phyloP scores from a whole-genome alignment of 2,888 invertebrate species.

The Campaea margaritaria region DNA sequence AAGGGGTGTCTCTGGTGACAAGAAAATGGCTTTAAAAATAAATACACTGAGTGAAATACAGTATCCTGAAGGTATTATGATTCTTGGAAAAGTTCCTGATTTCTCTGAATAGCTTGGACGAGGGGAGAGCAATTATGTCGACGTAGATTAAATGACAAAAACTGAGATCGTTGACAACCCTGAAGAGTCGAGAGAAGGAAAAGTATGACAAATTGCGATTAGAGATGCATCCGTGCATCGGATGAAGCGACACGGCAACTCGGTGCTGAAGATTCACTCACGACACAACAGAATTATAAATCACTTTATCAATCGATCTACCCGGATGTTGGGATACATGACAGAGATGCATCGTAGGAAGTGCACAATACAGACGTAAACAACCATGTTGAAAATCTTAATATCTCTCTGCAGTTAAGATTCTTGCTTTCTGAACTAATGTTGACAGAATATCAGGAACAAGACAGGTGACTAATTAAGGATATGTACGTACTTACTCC shows the following conservation, averaged over 20 bases:
- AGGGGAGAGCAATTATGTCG: slow-evolving; percentile 42
- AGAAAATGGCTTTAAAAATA: slow-evolving; percentile 41
- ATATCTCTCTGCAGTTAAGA: slow-evolving; percentile 3
- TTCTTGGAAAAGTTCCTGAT: slow-evolving; percentile 29
- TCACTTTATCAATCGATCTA: slow-evolving; percentile 50
- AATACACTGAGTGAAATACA: slow-evolving; percentile 46
- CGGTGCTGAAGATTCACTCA: slow-evolving; percentile 39
- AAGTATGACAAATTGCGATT: slow-evolving; percentile 74
- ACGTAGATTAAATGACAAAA: slow-evolving; percentile 37
- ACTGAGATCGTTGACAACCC: slow-evolving; percentile 46
- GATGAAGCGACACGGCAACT: slow-evolving; percentile 42
- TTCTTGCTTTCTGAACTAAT: background rate
- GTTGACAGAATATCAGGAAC: background rate
- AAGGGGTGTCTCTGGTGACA: slow-evolving; percentile 49
- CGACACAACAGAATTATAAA: slow-evolving; percentile 54
- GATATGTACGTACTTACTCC: too few relatives aligned
- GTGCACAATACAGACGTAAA: slow-evolving; percentile 34
- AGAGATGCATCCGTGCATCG: slow-evolving; percentile 50
- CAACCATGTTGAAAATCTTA: slow-evolving; percentile 7
- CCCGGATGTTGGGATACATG: slow-evolving; percentile 43
- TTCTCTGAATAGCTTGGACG: slow-evolving; percentile 22
- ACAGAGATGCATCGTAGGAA: slow-evolving; percentile 38
- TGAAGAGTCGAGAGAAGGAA: slow-evolving; percentile 57
- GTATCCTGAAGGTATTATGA: slow-evolving; percentile 38
- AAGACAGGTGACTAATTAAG: background rate